Evolutionary conservation across 2,797 vertebrate genomes (phyloP), one percentile per base, ranked within the genome.

Genomic region (Phataginus tricuspis): DNA sequence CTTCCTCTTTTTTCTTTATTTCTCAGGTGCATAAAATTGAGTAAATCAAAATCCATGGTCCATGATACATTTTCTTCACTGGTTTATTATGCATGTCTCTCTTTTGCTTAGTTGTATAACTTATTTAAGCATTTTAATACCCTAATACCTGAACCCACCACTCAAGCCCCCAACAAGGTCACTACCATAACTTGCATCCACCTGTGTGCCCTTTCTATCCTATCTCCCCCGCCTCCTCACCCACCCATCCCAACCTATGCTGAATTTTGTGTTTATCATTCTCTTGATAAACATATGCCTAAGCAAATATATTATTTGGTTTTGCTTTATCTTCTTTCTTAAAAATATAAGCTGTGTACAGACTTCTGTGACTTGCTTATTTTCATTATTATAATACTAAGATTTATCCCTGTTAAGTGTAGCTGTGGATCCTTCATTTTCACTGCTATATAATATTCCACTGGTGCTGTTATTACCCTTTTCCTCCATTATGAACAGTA

Each of bases 1-100:
- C 18, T 59, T 94, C 42, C 49, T 59, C 4, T 39, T 51, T 80
- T 95, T 74, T n/a, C 53, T 77, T 92, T n/a, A 69, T 91, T 93
- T 95, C 64, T 94, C 63, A 66, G 45, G 29, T 71, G 25, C 19
- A 91, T 14, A 39, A 39, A 51, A 72, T 23, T 66, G 64, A 23
- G 31, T 75, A 21, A 53, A 55, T 90, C 71, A 72, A 71, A 91
- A 55, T 39, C 53, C 21, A 37, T 66, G 27, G 55, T 90, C 86
- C 39, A 68, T 61, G 21, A 88, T n/a, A 59, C 23, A n/a, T 57
- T 80, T 96, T 77, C 29, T 27, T 90, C 64, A 66, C 29, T 68
- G 75, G 39, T 29, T 92, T 90, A 57, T 92, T 92, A 57, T 90
- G 51, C 6, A 29, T 63, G 3, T 55, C 25, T 57, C 25, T 57